Percentiles rank a stretch among this genome's conserved stretches.
phyloP scores from a whole-genome alignment of 2,113 vertebrate genomes.

The Coregonus clupeaformis region DNA sequence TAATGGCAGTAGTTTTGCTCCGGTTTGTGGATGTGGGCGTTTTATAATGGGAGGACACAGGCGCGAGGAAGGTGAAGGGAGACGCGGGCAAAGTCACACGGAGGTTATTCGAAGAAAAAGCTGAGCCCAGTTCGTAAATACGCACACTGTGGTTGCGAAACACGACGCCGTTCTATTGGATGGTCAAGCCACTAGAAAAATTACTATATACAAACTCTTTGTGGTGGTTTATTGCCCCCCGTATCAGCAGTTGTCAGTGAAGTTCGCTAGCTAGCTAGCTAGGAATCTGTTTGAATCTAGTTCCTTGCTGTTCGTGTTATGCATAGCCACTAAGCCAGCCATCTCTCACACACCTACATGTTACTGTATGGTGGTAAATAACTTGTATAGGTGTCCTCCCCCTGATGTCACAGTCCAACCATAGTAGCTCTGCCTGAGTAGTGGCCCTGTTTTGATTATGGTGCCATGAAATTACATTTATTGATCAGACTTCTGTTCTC shows the following conservation, averaged over 20 bases:
- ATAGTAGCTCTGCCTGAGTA: not conserved
- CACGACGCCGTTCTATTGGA: not conserved
- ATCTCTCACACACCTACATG: not conserved
- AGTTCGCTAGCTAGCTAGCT: too few species aligned
- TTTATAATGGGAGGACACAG: not conserved
- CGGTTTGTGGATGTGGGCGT: not conserved
- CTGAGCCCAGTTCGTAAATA: not conserved
- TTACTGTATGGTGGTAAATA: slow-evolving; percentile 8
- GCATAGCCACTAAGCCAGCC: not conserved
- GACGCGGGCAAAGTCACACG: slow-evolving; percentile 65
- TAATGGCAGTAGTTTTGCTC: not conserved
- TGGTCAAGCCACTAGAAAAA: not conserved
- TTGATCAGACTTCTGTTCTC: not conserved
- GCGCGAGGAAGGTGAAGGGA: not conserved
- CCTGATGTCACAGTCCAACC: slow-evolving; percentile 3
- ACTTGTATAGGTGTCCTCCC: slow-evolving; percentile 23
- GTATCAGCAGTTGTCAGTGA: not conserved
- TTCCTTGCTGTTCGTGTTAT: not conserved
- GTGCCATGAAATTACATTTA: not conserved
- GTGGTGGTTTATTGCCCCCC: not conserved
- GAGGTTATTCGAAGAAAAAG: slow-evolving; percentile 54
- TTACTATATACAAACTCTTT: not conserved
- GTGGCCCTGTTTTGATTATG: not conserved
- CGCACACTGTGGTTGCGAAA: not conserved
- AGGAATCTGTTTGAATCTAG: slow-evolving; percentile 1